phyloP scores from a whole-genome alignment of 2,888 invertebrate genomes.

The Apamea sordens region DNA sequence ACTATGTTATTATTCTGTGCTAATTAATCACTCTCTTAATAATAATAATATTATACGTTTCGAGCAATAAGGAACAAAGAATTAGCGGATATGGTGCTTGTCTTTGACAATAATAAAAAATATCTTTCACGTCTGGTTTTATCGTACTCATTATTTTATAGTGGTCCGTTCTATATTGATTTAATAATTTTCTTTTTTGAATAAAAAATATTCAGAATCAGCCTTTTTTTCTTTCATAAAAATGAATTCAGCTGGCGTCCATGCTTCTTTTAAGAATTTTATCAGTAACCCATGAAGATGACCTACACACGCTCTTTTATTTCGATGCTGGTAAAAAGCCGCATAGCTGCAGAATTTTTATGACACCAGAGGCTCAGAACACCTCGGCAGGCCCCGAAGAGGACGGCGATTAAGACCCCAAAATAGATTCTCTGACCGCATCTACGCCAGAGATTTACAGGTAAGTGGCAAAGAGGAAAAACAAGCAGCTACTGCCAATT shows the following conservation, averaged over 20 bases:
- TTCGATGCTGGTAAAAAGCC: neutral
- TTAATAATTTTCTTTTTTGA: neutral
- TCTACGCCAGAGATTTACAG: too few species aligned
- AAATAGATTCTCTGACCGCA: neutral
- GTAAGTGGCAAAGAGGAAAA: neutral
- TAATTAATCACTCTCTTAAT: neutral
- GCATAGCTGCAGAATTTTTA: neutral
- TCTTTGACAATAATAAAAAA: neutral
- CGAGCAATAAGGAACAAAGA: neutral
- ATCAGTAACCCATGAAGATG: neutral
- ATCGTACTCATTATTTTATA: neutral
- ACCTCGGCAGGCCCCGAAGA: neutral
- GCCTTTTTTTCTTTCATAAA: neutral
- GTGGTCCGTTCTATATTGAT: neutral
- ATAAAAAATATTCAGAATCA: neutral
- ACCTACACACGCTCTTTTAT: neutral
- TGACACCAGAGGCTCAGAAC: neutral
- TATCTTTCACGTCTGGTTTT: neutral
- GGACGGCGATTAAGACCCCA: neutral
- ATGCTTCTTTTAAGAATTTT: neutral
- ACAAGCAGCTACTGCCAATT: neutral
- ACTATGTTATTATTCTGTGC: neutral
- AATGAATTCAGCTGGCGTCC: neutral
- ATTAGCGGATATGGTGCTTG: neutral
- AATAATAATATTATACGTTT: neutral